Evolutionary conservation across 2,797 vertebrate species (phyloP), one percentile per base, ranked within the genome.

Genomic region (Perodicticus potto): DNA sequence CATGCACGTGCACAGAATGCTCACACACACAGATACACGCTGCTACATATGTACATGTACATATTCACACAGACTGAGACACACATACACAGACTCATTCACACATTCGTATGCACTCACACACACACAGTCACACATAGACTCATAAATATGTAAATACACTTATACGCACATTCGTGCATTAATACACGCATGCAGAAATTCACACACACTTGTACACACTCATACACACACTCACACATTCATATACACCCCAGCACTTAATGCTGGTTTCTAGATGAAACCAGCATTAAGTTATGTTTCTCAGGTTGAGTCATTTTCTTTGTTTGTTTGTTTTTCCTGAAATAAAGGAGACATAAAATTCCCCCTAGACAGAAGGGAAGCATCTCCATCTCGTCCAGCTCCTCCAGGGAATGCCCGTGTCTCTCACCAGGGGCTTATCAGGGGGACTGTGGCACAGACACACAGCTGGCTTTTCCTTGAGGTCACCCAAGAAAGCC

Each of bases 311-410:
- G 23, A 89, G 43, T 93, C 74, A 89, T 17, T 25, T 65, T 91
- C 80, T 93, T 45, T 45, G 13, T 53, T 45, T 45, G 49, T 53
- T 53, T 53, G 49, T 53, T 53, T 82, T 65, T 96, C 43, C 16
- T 89, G 43, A 87, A 96, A 96, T 93, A 72, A 86, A 27, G 0
- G 6, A 94, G 40, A 72, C 57, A 85, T 82, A 80, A 82, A 89
- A 84, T 45, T 63, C 61, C 23, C 25, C 9, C 70, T 93, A 87
- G 77, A 77, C 23, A 88, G 89, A 81, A 92, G 61, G 72, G 87
- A 77, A 29, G 19, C 14, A 34, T 77, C 32, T 59, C 53, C 1
- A 3, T 25, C 19, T 72, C 45, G 43, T 86, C 1, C 1, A 57
- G 20, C 14, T 72, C 53, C 40, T 86, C 1, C 1, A 57, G 40